Evolutionary conservation across 2,797 vertebrate genomes (phyloP).

Genomic region (Coccyzus lansbergi): DNA sequence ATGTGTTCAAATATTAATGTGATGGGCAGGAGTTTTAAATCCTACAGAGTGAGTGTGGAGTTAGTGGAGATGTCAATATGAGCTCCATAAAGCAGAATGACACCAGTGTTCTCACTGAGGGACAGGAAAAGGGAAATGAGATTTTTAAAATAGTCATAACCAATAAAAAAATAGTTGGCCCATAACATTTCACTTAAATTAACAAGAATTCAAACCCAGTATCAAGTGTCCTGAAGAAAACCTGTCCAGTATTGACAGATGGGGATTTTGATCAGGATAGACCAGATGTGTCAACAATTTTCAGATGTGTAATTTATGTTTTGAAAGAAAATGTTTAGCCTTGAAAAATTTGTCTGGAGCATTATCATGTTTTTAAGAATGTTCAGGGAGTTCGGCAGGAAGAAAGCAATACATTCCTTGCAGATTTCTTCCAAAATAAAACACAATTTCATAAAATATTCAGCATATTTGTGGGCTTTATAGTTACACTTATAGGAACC

Average conservation of each 20-base stretch:
- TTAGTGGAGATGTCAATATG: slow-evolving; percentile 28
- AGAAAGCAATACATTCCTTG: slow-evolving; percentile 45
- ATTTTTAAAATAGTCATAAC: slow-evolving; percentile 65
- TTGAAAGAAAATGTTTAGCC: slow-evolving; percentile 64
- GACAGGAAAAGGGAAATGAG: slow-evolving; percentile 37
- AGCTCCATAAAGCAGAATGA: slow-evolving; percentile 25
- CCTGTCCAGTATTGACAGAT: slow-evolving; percentile 29
- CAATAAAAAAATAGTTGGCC: slow-evolving; percentile 49
- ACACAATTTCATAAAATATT: slow-evolving; percentile 69
- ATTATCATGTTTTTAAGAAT: slow-evolving; percentile 55
- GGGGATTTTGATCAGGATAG: slow-evolving; percentile 17
- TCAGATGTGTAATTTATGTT: slow-evolving; percentile 32
- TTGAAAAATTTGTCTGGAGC: slow-evolving; percentile 64
- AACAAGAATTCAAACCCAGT: slow-evolving; percentile 22
- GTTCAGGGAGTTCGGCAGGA: slow-evolving; percentile 52
- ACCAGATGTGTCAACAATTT: slow-evolving; percentile 41
- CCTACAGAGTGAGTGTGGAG: not conserved
- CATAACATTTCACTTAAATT: slow-evolving; percentile 61
- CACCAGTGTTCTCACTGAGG: slow-evolving; percentile 24
- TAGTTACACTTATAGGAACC: slow-evolving; percentile 61
- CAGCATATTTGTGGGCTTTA: slow-evolving; percentile 36
- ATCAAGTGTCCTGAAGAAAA: slow-evolving; percentile 32
- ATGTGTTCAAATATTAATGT: not conserved
- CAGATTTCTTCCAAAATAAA: slow-evolving; percentile 42
- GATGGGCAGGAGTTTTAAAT: slow-evolving; percentile 14